These are phyloP conservation scores for Naja naja DNA, from an alignment of 2,113 vertebrate species.

Conservation along the genomic window DNA sequence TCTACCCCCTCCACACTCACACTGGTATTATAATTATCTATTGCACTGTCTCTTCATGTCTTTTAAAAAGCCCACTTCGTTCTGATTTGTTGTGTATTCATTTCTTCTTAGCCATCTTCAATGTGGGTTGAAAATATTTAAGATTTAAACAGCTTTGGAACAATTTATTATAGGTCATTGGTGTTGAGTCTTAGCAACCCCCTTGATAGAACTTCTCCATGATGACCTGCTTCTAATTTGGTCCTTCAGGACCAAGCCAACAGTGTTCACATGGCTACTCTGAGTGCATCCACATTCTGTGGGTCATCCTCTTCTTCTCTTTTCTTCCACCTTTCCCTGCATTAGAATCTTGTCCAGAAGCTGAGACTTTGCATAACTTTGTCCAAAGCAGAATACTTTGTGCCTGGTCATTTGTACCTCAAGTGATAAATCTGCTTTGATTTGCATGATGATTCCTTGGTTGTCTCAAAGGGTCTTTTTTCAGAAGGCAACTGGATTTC, in stretches of 20 bases:
- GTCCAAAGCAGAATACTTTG: no score
- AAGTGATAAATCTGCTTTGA: no score
- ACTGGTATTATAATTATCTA: not conserved
- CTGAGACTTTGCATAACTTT: no score
- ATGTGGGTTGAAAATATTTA: not conserved
- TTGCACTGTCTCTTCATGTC: not conserved
- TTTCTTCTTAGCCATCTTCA: not conserved
- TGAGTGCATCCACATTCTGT: no score
- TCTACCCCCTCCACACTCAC: not conserved
- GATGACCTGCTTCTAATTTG: not conserved
- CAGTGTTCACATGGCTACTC: no score
- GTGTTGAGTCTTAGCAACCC: not conserved
- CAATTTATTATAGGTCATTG: not conserved
- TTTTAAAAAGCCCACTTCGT: not conserved
- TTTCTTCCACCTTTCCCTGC: no score
- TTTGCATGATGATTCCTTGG: no score
- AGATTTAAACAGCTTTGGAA: not conserved
- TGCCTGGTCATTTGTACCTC: no score
- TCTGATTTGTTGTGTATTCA: not conserved
- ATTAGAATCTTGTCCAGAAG: no score
- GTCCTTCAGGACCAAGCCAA: not conserved
- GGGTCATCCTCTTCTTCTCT: no score
- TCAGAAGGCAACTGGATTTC: no score
- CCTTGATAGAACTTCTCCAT: not conserved
- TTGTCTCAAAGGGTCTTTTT: no score